phyloP scores from a whole-genome alignment of 2,113 vertebrate genomes.

The Oncorhynchus nerka region DNA sequence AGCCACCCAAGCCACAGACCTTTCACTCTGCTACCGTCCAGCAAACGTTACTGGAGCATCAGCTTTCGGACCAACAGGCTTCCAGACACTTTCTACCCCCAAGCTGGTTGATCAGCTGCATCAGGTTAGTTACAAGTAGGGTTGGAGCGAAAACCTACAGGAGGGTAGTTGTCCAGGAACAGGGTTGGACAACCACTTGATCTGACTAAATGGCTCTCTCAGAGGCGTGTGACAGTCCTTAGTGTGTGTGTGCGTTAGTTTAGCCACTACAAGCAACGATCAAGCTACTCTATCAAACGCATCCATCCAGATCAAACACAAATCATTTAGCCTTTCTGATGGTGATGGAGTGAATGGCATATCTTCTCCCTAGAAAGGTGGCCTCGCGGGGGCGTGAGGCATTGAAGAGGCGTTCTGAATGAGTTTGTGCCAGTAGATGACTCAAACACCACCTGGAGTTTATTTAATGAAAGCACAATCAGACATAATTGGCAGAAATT shows the following conservation, averaged over 20 bases:
- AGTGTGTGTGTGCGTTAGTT: not conserved
- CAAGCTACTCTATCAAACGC: not conserved
- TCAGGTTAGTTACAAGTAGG: no score
- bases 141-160: no score
- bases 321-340: not conserved
- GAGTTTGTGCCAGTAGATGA: slow-evolving; percentile 36
- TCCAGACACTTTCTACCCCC: no score
- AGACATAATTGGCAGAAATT: slow-evolving; percentile 52
- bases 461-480: slow-evolving; percentile 59
- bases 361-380: slow-evolving; percentile 16
- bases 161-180: no score
- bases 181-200: not conserved
- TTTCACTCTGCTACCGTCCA: no score
- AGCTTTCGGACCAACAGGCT: no score
- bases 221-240: not conserved
- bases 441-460: slow-evolving; percentile 51
- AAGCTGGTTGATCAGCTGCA: no score
- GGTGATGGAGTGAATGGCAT: not conserved
- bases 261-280: no score
- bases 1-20: no score
- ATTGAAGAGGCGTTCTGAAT: slow-evolving; percentile 30
- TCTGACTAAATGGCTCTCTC: not conserved
- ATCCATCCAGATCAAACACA: slow-evolving; percentile 20
- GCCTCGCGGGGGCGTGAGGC: slow-evolving; percentile 24
- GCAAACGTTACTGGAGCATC: no score